Evolutionary conservation across 2,888 invertebrate genomes (phyloP).

Genomic region (Idaea dimidiata): DNA sequence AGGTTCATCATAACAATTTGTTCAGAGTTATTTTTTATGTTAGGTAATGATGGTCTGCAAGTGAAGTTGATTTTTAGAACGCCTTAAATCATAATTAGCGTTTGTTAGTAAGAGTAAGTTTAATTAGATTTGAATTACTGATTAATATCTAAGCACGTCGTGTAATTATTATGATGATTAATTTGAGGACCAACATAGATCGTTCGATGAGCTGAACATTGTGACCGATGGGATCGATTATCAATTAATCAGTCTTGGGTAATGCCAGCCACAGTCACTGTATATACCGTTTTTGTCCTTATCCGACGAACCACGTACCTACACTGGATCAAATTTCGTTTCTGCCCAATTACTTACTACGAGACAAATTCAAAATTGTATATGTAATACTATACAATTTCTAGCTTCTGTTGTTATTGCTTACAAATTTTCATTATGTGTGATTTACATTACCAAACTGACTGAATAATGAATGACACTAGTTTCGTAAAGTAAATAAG

Average conservation of each 20-base stretch:
- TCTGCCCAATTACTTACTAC: constrained; percentile 13
- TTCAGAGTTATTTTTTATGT: no score
- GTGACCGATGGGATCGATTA: constrained; percentile 12
- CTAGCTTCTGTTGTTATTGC: neutral
- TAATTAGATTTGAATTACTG: no score
- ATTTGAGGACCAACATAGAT: neutral
- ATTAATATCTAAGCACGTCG: neutral
- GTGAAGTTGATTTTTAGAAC: no score
- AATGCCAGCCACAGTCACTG: constrained; percentile 8
- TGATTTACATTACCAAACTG: no score
- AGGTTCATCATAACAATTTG: no score
- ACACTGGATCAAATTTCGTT: constrained; percentile 10
- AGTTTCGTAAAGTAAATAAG: no score
- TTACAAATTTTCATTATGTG: no score
- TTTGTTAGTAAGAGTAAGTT: no score
- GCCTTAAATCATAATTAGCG: no score
- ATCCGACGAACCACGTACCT: constrained; percentile 7
- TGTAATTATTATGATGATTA: constrained; percentile 7
- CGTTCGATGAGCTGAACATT: constrained; percentile 5
- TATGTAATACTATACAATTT: neutral
- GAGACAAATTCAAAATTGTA: constrained; percentile 13
- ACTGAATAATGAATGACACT: no score
- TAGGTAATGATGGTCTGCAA: no score
- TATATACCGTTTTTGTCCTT: constrained; percentile 13
- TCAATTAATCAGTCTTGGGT: constrained; percentile 17